Evolutionary conservation across 2,113 vertebrate species (phyloP).

Genomic region (Actenoides hombroni): DNA sequence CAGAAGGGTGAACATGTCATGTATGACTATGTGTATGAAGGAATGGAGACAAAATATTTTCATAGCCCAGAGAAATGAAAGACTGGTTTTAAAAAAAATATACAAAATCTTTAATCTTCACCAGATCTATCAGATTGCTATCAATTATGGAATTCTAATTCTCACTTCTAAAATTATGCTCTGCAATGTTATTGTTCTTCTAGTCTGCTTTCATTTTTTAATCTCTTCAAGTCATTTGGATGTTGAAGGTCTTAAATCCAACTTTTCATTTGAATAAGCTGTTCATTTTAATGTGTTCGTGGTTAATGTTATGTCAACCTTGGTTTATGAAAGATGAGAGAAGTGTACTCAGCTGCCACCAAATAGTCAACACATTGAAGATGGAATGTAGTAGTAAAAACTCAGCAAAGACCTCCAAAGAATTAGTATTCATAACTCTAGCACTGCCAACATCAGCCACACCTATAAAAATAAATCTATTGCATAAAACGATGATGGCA

Average conservation of each 20-base stretch:
- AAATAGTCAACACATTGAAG: neutral
- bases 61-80: neutral
- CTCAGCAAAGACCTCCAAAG: neutral
- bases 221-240: neutral
- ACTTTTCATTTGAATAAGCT: neutral
- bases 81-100: neutral
- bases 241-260: neutral
- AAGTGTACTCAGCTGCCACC: neutral
- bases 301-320: neutral
- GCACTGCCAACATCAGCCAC: neutral
- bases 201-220: neutral
- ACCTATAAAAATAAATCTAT: neutral
- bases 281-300: neutral
- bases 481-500: neutral
- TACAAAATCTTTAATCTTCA: neutral
- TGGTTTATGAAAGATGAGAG: neutral
- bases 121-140: neutral
- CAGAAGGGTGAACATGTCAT: neutral
- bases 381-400: neutral
- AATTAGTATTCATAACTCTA: neutral
- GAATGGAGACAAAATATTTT: neutral
- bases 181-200: neutral
- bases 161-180: neutral
- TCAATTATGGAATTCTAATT: neutral
- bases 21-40: neutral